A percentile compares a stretch with the other conserved stretches of the same genome.
These are phyloP conservation scores for Coregonus clupeaformis DNA, from an alignment of 2,113 vertebrate genomes.

Conservation along the genomic window DNA sequence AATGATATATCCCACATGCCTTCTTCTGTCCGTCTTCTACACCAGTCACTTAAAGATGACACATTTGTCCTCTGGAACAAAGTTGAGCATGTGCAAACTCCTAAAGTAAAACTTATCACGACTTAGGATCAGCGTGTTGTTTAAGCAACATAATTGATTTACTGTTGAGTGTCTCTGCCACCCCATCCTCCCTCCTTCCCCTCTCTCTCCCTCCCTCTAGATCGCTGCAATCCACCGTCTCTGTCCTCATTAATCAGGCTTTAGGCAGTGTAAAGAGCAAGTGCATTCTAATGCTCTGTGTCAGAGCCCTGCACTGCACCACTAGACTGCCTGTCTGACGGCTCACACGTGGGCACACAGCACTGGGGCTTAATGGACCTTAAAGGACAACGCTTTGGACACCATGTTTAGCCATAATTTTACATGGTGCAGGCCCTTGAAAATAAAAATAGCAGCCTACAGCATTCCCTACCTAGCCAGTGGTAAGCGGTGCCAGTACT, in stretches of 20 bases:
- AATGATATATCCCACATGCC: background rate
- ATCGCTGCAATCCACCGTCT: background rate
- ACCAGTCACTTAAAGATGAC: background rate
- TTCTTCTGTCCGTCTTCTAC: constrained; percentile 3
- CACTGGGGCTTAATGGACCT: too few relatives aligned
- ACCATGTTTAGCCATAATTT: too few relatives aligned
- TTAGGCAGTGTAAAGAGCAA: background rate
- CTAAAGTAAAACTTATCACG: background rate
- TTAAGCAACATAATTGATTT: background rate
- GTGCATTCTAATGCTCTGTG: background rate
- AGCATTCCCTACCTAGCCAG: too few relatives aligned
- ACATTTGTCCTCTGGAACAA: constrained; percentile 18
- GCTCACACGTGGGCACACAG: background rate
- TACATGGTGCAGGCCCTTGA: too few relatives aligned
- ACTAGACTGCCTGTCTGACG: background rate
- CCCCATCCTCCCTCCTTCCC: background rate
- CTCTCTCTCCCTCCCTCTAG: constrained; percentile 1
- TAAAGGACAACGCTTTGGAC: too few relatives aligned
- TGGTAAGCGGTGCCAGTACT: too few relatives aligned
- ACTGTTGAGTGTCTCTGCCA: background rate
- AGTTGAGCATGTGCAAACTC: constrained; percentile 25
- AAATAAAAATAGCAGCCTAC: too few relatives aligned
- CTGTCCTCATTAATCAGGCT: constrained; percentile 14
- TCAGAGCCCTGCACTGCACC: background rate
- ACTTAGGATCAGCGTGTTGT: background rate